These are phyloP conservation scores for Erebia epiphron DNA, from an alignment of 2,888 invertebrate species.

Conservation along the genomic window DNA sequence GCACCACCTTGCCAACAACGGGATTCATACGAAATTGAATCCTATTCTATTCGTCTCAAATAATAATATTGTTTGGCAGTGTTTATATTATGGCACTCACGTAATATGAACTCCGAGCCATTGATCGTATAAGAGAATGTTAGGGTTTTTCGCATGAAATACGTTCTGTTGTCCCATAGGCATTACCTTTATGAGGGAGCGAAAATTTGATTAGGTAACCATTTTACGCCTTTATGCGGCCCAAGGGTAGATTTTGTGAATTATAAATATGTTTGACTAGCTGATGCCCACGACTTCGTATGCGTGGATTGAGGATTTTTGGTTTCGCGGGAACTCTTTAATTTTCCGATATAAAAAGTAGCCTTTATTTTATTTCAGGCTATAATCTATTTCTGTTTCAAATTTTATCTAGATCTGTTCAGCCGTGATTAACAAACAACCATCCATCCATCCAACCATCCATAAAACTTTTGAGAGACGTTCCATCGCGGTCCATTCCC, in stretches of 20 bases:
- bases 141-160: slow-evolving; percentile 36
- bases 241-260: slow-evolving; percentile 18
- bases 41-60: neutral
- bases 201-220: slow-evolving; percentile 34
- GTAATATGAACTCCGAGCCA: slow-evolving; percentile 34
- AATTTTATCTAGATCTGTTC: too few relatives aligned
- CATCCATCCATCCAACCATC: too few relatives aligned
- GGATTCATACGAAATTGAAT: neutral
- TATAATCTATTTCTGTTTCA: too few relatives aligned
- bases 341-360: too few relatives aligned
- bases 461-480: too few relatives aligned
- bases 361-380: too few relatives aligned
- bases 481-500: too few relatives aligned
- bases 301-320: too few relatives aligned
- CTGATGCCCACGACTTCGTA: too few relatives aligned
- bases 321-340: too few relatives aligned
- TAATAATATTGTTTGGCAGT: neutral
- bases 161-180: slow-evolving; percentile 35
- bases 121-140: slow-evolving; percentile 36
- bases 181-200: slow-evolving; percentile 35
- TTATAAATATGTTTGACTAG: neutral
- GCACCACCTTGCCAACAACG: slow-evolving; percentile 1
- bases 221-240: slow-evolving; percentile 21
- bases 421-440: too few relatives aligned
- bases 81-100: slow-evolving; percentile 23